Evolutionary conservation across 37 sponge, comb jelly and placozoan species (phyloP).

Genomic region (Beroe ovata): DNA sequence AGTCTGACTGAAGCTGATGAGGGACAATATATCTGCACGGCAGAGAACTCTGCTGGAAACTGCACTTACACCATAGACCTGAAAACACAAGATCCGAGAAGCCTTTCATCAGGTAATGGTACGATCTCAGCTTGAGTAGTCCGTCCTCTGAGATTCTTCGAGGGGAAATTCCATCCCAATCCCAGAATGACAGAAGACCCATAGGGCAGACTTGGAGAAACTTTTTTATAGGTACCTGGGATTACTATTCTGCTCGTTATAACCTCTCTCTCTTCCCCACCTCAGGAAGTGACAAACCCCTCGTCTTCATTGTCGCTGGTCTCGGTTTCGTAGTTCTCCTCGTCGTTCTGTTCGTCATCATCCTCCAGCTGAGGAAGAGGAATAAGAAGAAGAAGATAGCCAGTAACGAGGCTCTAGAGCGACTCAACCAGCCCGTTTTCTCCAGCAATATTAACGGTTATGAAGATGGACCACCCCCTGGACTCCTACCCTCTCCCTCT

Average conservation of each 20-base stretch:
- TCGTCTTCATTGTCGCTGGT: conserved; percentile 10
- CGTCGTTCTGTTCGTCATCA: background rate
- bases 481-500: conserved; percentile 12
- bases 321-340: conserved; percentile 31
- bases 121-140: too few relatives aligned
- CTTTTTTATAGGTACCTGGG: too few relatives aligned
- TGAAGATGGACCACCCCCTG: conserved; percentile 22
- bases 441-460: conserved; percentile 41
- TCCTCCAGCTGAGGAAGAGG: conserved; percentile 63
- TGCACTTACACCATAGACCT: conserved; percentile 47
- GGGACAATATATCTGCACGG: conserved; percentile 3
- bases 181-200: background rate
- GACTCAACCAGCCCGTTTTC: conserved; percentile 66
- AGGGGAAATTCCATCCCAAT: background rate
- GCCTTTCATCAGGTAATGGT: too few relatives aligned
- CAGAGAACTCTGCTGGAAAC: background rate
- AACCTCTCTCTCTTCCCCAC: background rate
- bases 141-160: too few relatives aligned
- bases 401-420: conserved; percentile 64
- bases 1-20: conserved; percentile 9
- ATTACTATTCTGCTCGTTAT: too few relatives aligned
- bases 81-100: too few relatives aligned
- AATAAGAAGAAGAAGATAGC: conserved; percentile 58
- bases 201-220: background rate
- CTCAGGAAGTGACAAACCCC: conserved; percentile 34